Conservation (phyloP, 2,113 vertebrate species). For the Hyperopisus bebe region DNA sequence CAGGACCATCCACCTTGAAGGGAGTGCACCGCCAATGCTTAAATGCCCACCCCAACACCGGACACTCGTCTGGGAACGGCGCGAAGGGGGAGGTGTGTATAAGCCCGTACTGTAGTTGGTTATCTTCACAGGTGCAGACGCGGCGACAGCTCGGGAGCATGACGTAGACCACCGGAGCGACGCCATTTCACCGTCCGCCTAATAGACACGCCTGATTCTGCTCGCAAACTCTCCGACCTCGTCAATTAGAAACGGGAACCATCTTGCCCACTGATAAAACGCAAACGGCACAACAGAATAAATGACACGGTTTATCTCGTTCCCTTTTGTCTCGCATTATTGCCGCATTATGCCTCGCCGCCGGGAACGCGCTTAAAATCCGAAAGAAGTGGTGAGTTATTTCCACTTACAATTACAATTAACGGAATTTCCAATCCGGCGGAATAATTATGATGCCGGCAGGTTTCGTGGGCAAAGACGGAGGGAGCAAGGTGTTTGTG, state of each 20-base stretch:
- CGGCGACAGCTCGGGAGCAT: too few relatives aligned
- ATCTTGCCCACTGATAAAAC: neutral
- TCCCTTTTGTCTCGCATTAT: neutral
- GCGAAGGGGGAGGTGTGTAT: neutral
- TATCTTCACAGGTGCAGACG: conserved; percentile 18
- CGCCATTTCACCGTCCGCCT: neutral
- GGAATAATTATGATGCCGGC: conserved; percentile 2
- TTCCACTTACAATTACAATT: neutral
- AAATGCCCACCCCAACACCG: neutral
- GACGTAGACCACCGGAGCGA: neutral
- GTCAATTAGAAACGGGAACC: neutral
- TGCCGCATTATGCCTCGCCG: neutral
- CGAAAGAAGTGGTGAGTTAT: neutral
- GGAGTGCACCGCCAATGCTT: neutral
- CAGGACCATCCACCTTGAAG: neutral
- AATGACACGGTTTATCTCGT: conserved; percentile 3
- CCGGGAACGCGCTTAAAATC: neutral
- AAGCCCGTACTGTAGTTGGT: neutral
- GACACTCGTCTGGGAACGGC: neutral
- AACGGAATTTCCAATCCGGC: neutral
- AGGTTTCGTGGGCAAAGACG: neutral
- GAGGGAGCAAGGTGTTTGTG: neutral
- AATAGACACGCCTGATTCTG: neutral
- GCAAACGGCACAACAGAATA: neutral
- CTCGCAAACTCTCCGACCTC: neutral